Evolutionary conservation across 2,113 vertebrate genomes (phyloP), one percentile per base, ranked within the genome.

Genomic region (Zosterops borbonicus): DNA sequence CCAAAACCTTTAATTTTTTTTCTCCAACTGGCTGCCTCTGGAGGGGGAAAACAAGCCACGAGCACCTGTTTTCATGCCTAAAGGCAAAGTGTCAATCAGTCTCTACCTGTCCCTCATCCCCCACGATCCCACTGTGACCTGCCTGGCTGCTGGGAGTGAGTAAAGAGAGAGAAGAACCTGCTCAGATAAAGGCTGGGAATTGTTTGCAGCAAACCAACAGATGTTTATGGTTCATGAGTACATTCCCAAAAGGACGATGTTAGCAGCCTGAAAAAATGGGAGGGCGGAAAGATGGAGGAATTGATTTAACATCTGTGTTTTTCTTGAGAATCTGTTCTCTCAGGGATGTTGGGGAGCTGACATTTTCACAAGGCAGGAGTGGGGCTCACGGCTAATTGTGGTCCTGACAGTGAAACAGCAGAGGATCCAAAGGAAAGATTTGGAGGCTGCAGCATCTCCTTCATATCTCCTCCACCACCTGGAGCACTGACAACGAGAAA

Each of bases 261-360:
- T 37, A 91, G 89, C 67, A 60, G 94, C 92, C 86, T 77, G 76
- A 42, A 82, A 84, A 71, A 79, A 79, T 2, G 55, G 86, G 76
- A 84, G 35, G 86, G 55, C 4, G 41, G 67, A 69, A 89, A 59
- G 92, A 89, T 33, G 86, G 62, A 71, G 68, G 86, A 75, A 89
- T 80, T 83, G 90, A 71, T 89, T 96, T 81, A 94, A 84, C 92
- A 95, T 69, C 94, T 95, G 91, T 90, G 93, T 92, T 95, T 93
- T 83, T 67, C 86, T 92, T 89, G 76, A 79, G 58, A 83, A 92
- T 1, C 1, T 56, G 74, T 24, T 84, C 94, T 90, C 87, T 31
- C 20, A 49, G 92, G 94, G 68, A 8, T 25, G 31, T 15, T 8
- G 80, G 73, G 68, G 91, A 74, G 91, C 44, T 92, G 95, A 94